Base-by-base conservation (phyloP, 2,888 invertebrate species). In the Macrophya annulata region DNA sequence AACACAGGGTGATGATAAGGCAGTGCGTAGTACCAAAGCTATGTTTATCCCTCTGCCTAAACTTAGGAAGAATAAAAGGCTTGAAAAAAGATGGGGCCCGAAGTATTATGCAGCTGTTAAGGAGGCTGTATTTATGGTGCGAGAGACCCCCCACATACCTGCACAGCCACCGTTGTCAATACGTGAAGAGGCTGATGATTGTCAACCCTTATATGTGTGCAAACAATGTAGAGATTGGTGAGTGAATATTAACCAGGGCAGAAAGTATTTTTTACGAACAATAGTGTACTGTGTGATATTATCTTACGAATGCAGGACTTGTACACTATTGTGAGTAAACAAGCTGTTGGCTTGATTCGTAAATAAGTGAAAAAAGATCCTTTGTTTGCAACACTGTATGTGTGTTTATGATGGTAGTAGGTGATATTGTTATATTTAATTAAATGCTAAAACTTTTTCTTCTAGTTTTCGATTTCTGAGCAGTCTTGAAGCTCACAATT, bases 171-270 rank as follows among this genome's bases (percentile, higher is more conserved):
- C 93, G 4, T 85, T 86, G 4, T 81, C 87, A 25, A 85, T 90
- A 12, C 87, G 85, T 48, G 87, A 89, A 72, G 85, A 89, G 15
- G 86, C 86, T 65, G 85, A 87, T 62, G 87, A 88, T 65, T 86
- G 85, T 48, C 87, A 88, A 71, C 62, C 86, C 8, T 83, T 88
- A 37, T 90, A 90, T 37, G 84, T 87, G 45, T 93, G 93, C 81
- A 86, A 89, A 72, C 90, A 92, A 37, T 93, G 93, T 76, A 91
- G 88, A 86, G 93, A 93, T 87, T 88, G 92, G 93, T 93, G 83
- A 90, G 91, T 86, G 12, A n/a, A 62, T 31, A 10, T 83, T 25
- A 40, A 25, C 15, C 25, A 40, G 43, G 17, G 55, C 8, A 9
- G 15, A 55, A 31, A 31, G 48, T 55, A 59, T 62, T 81, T 81